Evolutionary conservation across 2,113 vertebrate genomes (phyloP), one percentile per base, ranked within the genome.

Genomic region (Paratilapia polleni): DNA sequence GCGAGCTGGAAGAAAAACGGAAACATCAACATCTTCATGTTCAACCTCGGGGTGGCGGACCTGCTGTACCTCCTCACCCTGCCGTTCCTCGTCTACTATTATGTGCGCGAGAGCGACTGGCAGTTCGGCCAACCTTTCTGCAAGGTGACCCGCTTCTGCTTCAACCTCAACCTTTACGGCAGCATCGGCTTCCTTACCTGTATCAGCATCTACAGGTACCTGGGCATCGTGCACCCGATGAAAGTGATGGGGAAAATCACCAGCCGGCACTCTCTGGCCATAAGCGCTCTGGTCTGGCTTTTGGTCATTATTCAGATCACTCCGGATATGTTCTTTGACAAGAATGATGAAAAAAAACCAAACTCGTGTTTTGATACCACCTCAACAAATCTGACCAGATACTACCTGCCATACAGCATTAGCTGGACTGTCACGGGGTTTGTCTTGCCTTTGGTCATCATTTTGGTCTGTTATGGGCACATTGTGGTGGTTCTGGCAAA

Each of bases 121-220:
- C 9, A 52, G 49, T 97, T 97, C 4, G 96, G 97, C 11, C 85
- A 85, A 2, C 4, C 19, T 10, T 96, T 97, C 91, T 97, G 97
- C 94, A 95, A 91, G 31, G 4, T 96, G 61, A 96, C 95, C 1
- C 90, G 97, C 9, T 87, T 94, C 76, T 94, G 96, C 43, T 97
- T 97, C 88, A 95, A 97, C 84, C 87, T 97, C 70, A 97, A 97
- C 87, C 95, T 97, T 12, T 97, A 97, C 1, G 95, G 97, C 85
- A 97, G 97, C 91, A 97, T 97, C 22, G 94, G 96, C 26, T 97
- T 97, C 90, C 95, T 97, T 83, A 97, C 95, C 15, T 97, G 96
- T 93, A 96, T 97, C 93, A 97, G 97, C 47, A 4, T 96, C 38
- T 97, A 97, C 87, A 94, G 97, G 17, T 97, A 97, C 90, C 90